Percentiles rank a stretch among this genome's conserved stretches.
Conservation (phyloP, 2,797 vertebrate species). For the Melanotaenia maccullochi region DNA sequence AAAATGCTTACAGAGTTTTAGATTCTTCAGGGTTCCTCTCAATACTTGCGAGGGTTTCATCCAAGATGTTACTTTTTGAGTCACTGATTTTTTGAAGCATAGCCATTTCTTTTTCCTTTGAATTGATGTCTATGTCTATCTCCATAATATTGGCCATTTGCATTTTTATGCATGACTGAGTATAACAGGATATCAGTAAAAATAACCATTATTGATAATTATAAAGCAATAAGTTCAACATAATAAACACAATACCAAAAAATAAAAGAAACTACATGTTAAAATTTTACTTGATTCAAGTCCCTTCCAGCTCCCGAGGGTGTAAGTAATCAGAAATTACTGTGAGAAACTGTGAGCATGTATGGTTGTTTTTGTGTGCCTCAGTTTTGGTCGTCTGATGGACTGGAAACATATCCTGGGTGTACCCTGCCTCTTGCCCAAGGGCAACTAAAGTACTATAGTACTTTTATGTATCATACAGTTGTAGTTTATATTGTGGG, state of each 20-base stretch:
- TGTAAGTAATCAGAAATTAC: not conserved
- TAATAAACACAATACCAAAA: not conserved
- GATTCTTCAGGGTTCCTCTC: conserved; percentile 79
- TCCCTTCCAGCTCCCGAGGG: not conserved
- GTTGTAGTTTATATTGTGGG: not conserved
- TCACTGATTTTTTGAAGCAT: conserved; percentile 78
- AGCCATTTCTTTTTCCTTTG: conserved; percentile 77
- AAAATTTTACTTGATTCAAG: not conserved
- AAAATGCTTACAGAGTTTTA: conserved; percentile 77
- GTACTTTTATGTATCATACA: too few relatives aligned
- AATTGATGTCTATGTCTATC: conserved; percentile 68
- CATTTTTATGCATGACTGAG: not conserved
- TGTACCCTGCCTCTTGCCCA: too few relatives aligned
- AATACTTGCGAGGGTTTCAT: conserved; percentile 82
- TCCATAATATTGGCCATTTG: conserved; percentile 75
- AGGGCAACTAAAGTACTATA: too few relatives aligned
- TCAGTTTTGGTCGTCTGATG: too few relatives aligned
- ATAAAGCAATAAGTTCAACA: too few relatives aligned
- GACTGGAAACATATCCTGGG: too few relatives aligned
- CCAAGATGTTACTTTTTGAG: conserved; percentile 74
- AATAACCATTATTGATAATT: not conserved
- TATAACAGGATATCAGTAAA: not conserved
- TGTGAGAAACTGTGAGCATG: too few relatives aligned
- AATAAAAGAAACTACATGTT: not conserved
- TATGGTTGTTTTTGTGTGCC: too few relatives aligned